Conservation (phyloP, 2,113 vertebrate genomes). For the Periophthalmus modestus region DNA sequence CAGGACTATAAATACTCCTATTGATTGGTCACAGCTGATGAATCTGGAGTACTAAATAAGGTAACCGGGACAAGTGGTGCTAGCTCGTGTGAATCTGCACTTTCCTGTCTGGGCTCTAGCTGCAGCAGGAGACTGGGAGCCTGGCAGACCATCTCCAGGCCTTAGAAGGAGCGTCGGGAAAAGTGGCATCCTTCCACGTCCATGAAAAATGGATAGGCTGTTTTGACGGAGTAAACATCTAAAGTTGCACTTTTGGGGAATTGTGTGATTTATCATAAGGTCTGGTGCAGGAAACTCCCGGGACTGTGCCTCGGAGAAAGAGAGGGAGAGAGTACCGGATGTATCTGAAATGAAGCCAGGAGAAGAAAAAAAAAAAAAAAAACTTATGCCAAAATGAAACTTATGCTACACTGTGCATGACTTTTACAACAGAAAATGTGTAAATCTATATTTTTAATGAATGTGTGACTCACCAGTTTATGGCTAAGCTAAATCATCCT, state of each 20-base stretch:
- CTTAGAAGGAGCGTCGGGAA: constrained; percentile 2
- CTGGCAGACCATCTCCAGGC: constrained; percentile 1
- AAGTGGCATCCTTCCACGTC: constrained; percentile 24
- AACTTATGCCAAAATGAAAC: neutral
- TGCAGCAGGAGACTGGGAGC: neutral
- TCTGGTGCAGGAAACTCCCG: constrained; percentile 9
- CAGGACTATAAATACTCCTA: neutral
- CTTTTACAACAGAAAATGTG: neutral
- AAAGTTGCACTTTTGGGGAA: constrained; percentile 50
- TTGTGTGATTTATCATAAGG: constrained; percentile 51
- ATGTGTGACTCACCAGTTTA: neutral
- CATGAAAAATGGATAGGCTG: constrained; percentile 46
- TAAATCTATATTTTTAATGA: neutral
- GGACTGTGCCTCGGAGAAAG: constrained; percentile 1
- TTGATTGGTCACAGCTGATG: constrained; percentile 1
- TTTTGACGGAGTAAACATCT: constrained; percentile 48
- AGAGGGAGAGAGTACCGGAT: constrained; percentile 10
- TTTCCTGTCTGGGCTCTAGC: neutral
- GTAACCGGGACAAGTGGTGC: neutral
- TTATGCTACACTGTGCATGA: neutral
- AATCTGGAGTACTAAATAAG: neutral
- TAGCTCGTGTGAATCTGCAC: neutral
- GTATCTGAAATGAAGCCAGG: constrained; percentile 11
- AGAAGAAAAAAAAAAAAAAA: no score
- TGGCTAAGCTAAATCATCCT: no score